Conservation (phyloP, 2,888 invertebrate genomes). For the Cryptus viduatorius region DNA sequence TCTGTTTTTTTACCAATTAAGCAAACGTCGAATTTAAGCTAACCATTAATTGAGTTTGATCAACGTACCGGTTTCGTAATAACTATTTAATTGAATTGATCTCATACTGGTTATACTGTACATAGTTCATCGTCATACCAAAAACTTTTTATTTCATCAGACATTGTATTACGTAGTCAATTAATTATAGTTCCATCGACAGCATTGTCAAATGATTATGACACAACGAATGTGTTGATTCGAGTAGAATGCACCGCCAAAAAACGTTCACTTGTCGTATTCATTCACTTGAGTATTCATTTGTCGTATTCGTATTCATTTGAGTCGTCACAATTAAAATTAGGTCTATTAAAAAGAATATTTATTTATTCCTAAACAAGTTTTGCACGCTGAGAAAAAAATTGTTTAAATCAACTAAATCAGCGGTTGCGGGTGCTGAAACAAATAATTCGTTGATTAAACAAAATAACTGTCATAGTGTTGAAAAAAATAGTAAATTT, state of each 20-base stretch:
- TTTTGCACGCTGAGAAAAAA: not conserved
- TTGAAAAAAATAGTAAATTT: no score
- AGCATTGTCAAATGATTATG: not conserved
- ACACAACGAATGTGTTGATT: not conserved
- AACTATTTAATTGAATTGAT: not conserved
- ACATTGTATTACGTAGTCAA: conserved; percentile 15
- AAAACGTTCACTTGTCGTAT: no score
- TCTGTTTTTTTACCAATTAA: conserved; percentile 8
- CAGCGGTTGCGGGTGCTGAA: no score
- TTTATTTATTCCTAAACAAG: not conserved
- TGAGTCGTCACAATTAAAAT: conserved; percentile 8
- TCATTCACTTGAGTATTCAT: no score
- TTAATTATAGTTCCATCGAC: conserved; percentile 12
- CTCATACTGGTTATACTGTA: not conserved
- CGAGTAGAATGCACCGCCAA: not conserved
- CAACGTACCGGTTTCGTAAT: conserved; percentile 4
- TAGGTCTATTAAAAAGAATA: not conserved
- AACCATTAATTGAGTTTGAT: conserved; percentile 11
- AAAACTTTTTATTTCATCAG: not conserved
- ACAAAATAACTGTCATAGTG: no score
- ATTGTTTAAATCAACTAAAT: no score
- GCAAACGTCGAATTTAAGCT: not conserved
- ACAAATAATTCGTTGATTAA: no score
- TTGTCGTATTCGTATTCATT: no score
- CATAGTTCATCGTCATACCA: conserved; percentile 7